Evolutionary conservation across 1,140 invertebrate species (phyloP), one percentile per base, ranked within the genome.

Genomic region (Drosophila saltans): DNA sequence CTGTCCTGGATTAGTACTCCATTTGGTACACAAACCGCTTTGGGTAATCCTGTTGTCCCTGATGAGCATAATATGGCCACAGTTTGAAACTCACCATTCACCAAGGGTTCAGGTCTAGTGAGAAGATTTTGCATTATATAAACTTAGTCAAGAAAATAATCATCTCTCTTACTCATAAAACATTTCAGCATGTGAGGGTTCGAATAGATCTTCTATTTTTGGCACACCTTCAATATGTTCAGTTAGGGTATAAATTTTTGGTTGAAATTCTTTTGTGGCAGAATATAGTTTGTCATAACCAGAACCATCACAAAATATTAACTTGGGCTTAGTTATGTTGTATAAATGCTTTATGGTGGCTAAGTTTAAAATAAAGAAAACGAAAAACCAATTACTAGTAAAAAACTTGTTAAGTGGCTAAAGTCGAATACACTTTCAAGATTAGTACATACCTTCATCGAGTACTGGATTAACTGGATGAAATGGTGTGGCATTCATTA

Each of bases 1-100:
- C 64, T 63, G 26, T 78, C 69, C 6, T 56, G 41, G 24, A 10
- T 33, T 0, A 90, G 33, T 33, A 68, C 63, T 26, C 71, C 41
- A 72, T 96, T 96, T 1, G 95, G 95, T 1, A 97, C 81, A 90
- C 95, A 94, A 1, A 96, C 96, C 43, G 96, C 96, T 92, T 97
- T 97, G 2, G 96, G 96, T 43, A 95, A 85, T 66, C 96, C 96
- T 28, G 96, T 97, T 8, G 96, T 97, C 7, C 96, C 96, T 60
- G 95, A 96, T 0, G 96, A 94, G 39, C 83, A 93, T 0, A 93
- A 69, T 52, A 94, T 92, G 3, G 85, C 75, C 26, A 85, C 67
- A 6, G 83, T 86, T 66, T 90, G 81, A 11, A 81, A 77, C 1
- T 58, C 69, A 6, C 84, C 90, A 1, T 68, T 43, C 10, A 56